phyloP scores from a whole-genome alignment of 2,888 invertebrate genomes.

The Synanthedon andrenaeformis region DNA sequence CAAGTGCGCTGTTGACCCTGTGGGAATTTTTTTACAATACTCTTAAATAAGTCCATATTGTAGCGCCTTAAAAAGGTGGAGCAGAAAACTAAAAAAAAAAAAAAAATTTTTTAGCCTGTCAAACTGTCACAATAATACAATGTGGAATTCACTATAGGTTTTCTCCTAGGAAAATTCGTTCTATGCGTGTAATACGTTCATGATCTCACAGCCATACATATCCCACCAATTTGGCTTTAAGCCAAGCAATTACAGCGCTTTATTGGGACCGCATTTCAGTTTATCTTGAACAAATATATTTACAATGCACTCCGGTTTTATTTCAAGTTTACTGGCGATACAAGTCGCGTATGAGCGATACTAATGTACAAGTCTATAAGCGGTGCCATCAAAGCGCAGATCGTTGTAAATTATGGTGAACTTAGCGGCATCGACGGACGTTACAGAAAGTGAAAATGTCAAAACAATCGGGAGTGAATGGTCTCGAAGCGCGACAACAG shows the following conservation, averaged over 20 bases:
- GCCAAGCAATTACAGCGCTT: background rate
- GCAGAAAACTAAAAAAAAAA: no score
- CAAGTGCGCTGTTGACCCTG: no score
- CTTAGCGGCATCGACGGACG: slow-evolving; percentile 16
- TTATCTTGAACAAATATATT: slow-evolving; percentile 9
- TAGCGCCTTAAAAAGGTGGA: no score
- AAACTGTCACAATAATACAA: no score
- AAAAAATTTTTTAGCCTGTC: no score
- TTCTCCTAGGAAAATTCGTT: no score
- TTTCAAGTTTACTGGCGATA: slow-evolving; percentile 10
- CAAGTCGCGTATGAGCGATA: slow-evolving; percentile 4
- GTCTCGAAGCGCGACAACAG: slow-evolving; percentile 1
- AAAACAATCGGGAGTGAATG: slow-evolving; percentile 20
- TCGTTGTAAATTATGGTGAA: slow-evolving; percentile 30
- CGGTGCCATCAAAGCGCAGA: slow-evolving; percentile 19
- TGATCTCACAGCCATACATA: background rate
- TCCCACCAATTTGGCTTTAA: background rate
- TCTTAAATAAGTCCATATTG: no score
- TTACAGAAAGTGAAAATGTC: slow-evolving; percentile 23
- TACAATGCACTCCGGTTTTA: slow-evolving; percentile 11
- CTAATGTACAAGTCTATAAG: slow-evolving; percentile 10
- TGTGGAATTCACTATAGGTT: no score
- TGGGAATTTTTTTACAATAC: no score
- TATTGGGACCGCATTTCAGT: slow-evolving; percentile 1
- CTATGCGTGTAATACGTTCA: no score